Conservation (phyloP, 2,888 invertebrate species). For the Hypercompe scribonia region DNA sequence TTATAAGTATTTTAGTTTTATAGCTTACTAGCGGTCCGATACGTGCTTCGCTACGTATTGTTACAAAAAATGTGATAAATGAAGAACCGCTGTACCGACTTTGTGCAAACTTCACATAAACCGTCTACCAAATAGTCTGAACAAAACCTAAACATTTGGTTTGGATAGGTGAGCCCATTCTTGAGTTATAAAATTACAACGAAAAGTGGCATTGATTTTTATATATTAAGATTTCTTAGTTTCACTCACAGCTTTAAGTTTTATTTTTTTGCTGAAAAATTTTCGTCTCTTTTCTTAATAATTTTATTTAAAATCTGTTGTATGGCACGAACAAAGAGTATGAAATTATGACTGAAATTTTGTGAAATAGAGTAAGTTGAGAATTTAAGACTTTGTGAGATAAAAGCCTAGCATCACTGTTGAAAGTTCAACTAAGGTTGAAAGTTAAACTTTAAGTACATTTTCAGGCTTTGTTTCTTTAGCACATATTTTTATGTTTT, state of each 20-base stretch:
- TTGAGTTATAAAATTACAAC: too few relatives aligned
- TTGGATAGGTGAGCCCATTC: too few relatives aligned
- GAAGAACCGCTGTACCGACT: too few relatives aligned
- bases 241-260: not conserved
- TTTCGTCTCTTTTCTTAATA: not conserved
- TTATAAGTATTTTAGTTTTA: too few relatives aligned
- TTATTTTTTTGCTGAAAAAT: not conserved
- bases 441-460: not conserved
- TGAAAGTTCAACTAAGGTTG: not conserved
- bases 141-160: too few relatives aligned
- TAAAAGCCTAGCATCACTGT: not conserved
- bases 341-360: slow-evolving; percentile 1
- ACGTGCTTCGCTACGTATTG: too few relatives aligned
- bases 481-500: not conserved
- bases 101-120: too few relatives aligned
- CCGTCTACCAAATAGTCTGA: too few relatives aligned
- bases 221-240: too few relatives aligned
- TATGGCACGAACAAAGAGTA: slow-evolving; percentile 9
- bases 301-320: slow-evolving; percentile 4
- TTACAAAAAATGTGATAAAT: too few relatives aligned
- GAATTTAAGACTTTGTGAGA: not conserved
- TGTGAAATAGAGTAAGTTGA: not conserved
- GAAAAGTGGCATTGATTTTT: too few relatives aligned
- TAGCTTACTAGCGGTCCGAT: too few relatives aligned
- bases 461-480: not conserved